Evolutionary conservation across 2,797 vertebrate genomes (phyloP).

Genomic region (Crax fasciolata): DNA sequence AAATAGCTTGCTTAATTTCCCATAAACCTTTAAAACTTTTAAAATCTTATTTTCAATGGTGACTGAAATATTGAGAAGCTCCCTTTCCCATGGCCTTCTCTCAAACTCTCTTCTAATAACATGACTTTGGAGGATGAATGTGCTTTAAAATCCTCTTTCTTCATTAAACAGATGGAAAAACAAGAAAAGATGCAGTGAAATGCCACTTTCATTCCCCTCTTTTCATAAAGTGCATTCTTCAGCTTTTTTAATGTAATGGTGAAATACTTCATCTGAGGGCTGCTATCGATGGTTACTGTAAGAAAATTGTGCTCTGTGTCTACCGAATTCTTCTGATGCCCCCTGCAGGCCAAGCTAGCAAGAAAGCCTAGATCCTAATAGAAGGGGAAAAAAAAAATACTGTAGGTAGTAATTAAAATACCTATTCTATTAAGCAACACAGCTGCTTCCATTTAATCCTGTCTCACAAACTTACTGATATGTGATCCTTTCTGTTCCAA

Average conservation of each 20-base stretch:
- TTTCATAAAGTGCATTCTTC: not conserved
- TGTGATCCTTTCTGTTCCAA: not conserved
- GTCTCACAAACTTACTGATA: not conserved
- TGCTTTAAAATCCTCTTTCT: not conserved
- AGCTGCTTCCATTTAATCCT: not conserved
- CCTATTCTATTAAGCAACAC: not conserved
- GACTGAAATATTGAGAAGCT: not conserved
- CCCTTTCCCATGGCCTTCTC: not conserved
- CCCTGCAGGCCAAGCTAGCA: constrained; percentile 63
- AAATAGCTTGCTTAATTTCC: not conserved
- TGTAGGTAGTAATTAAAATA: not conserved
- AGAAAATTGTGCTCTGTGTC: not conserved
- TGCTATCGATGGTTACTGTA: not conserved
- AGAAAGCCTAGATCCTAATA: not conserved
- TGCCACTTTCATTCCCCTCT: not conserved
- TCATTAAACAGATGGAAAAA: not conserved
- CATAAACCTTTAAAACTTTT: constrained; percentile 3
- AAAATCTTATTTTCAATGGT: not conserved
- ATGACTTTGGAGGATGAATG: not conserved
- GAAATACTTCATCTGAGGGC: not conserved
- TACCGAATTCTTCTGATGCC: constrained; percentile 74
- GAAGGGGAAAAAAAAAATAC: not conserved
- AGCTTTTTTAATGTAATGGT: not conserved
- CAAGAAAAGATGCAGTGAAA: not conserved
- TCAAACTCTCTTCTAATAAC: not conserved